These are phyloP conservation scores for Eurois occulta DNA, from an alignment of 2,888 invertebrate genomes.

Conservation along the genomic window DNA sequence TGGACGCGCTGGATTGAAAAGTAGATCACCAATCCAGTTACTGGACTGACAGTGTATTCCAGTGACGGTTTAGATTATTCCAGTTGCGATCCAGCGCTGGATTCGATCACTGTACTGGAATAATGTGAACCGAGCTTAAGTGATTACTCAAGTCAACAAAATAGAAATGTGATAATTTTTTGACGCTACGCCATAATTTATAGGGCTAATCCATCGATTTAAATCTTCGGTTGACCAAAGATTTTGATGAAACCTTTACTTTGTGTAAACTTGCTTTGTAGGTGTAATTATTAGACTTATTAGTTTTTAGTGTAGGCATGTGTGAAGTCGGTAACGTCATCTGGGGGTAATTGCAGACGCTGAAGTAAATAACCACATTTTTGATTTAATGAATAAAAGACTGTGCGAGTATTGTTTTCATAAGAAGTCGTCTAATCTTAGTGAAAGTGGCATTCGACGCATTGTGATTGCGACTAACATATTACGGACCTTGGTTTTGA, in stretches of 20 bases:
- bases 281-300: slow-evolving; percentile 9
- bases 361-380: slow-evolving; percentile 5
- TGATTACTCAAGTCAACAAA: not conserved
- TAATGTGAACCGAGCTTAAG: not conserved
- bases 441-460: not conserved
- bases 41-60: not conserved
- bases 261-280: not conserved
- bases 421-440: not conserved
- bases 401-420: not conserved
- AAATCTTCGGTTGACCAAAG: slow-evolving; percentile 13
- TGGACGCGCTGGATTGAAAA: not conserved
- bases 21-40: not conserved
- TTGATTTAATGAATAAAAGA: not conserved
- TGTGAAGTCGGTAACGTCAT: slow-evolving; percentile 20
- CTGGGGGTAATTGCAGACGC: not conserved
- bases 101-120: not conserved
- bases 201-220: not conserved
- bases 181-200: not conserved
- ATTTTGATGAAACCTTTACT: slow-evolving; percentile 16
- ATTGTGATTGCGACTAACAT: not conserved
- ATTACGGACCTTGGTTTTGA: not conserved
- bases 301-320: slow-evolving; percentile 13
- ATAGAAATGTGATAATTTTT: not conserved
- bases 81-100: not conserved
- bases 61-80: not conserved